Base-by-base conservation (phyloP, 2,888 invertebrate genomes). In the Sturmia bella region DNA sequence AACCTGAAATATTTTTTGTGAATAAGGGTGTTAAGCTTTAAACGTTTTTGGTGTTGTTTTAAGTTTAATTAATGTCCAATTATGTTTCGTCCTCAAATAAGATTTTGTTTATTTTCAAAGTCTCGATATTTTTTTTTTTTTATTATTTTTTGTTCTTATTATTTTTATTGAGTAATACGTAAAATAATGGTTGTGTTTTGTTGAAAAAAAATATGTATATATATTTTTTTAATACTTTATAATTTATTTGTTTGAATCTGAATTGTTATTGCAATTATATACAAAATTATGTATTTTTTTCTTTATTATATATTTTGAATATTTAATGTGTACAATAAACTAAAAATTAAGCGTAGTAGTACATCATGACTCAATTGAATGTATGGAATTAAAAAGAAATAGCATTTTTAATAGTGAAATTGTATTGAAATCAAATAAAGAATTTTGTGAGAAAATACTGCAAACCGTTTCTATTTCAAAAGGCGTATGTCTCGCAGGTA, bases 101-200 rank as follows among this genome's bases (percentile, higher is more conserved):
- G 27, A 27, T 70, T 69, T 15, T 63, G 54, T 19, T 15, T 41
- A 27, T 54, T 68, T 76, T 61, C 19, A 61, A 69, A 69, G 54
- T 76, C 5, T 39, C 21, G 4, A 48, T 64, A 61, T 59, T 39
- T 64, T 59, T 56, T 43, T 63, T n/a, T n/a, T n/a, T n/a, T n/a
- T n/a, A n/a, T n/a, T n/a, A n/a, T n/a, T n/a, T n/a, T n/a, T n/a
- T n/a, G n/a, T n/a, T n/a, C n/a, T n/a, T 57, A 59, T 5, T 56
- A 24, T 63, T 54, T 73, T 63, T 48, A 70, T 54, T 64, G 24
- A 73, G 57, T 69, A 74, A 63, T 78, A 54, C 37, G 61, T 73
- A 75, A n/a, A n/a, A 63, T 79, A 48, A 84, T 73, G 85, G 85
- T 85, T 85, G 85, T 85, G 84, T 85, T 85, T 75, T 80, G 74